phyloP scores from a whole-genome alignment of 2,113 vertebrate genomes.

The Hepsetus odoe region DNA sequence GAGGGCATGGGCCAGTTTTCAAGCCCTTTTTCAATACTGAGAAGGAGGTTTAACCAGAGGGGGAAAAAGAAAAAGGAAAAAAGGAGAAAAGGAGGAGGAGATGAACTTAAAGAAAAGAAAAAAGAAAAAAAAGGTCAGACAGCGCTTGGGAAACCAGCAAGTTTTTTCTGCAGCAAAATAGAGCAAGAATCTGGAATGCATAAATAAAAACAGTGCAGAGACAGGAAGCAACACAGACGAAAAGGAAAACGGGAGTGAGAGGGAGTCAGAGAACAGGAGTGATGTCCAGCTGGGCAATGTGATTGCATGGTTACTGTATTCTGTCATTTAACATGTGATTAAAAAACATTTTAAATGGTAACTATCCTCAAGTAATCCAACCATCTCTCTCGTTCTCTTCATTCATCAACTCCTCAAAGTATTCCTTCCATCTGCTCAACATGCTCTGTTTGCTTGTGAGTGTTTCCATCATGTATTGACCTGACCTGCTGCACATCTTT shows the following conservation, averaged over 20 bases:
- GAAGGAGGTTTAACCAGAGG: not conserved
- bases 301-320: not conserved
- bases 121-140: constrained; percentile 16
- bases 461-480: too few relatives aligned
- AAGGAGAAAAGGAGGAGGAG: not conserved
- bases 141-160: constrained; percentile 10
- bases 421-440: too few relatives aligned
- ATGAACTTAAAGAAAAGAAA: not conserved
- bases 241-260: not conserved
- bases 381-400: too few relatives aligned
- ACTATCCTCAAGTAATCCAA: too few relatives aligned
- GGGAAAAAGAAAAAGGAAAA: not conserved
- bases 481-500: too few relatives aligned
- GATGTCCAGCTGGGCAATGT: not conserved
- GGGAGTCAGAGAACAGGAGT: not conserved
- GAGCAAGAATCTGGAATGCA: not conserved
- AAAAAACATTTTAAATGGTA: too few relatives aligned
- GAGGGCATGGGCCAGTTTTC: not conserved
- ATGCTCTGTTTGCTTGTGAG: too few relatives aligned
- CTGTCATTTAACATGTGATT: not conserved
- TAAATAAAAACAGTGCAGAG: constrained; percentile 3
- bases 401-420: too few relatives aligned
- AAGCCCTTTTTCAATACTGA: not conserved
- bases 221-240: constrained; percentile 2
- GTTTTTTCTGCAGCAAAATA: not conserved